Conservation (phyloP, 2,797 vertebrate species). For the Gallinago stenura region DNA sequence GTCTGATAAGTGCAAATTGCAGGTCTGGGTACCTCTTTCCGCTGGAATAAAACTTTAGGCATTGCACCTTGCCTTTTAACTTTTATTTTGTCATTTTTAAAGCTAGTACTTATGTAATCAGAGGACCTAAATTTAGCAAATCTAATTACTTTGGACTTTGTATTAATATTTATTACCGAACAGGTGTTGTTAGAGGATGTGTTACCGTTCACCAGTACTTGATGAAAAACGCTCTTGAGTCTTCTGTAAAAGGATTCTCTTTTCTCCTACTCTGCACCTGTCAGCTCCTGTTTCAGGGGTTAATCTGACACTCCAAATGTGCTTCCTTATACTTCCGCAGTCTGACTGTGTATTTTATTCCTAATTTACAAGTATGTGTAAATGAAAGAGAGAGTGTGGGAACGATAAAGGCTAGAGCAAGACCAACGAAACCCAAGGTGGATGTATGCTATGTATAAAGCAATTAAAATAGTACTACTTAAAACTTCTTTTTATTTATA, state of each 20-base stretch:
- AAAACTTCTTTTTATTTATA: conserved; percentile 47
- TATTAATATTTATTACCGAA: conserved; percentile 42
- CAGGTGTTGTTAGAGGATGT: conserved; percentile 8
- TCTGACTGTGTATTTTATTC: neutral
- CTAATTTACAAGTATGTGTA: neutral
- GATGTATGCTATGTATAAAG: neutral
- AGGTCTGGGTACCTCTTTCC: neutral
- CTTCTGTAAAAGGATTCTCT: neutral
- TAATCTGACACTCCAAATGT: neutral
- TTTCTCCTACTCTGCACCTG: conserved; percentile 47
- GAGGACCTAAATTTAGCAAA: conserved; percentile 6
- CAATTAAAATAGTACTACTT: neutral
- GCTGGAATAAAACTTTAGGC: neutral
- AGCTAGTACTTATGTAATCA: neutral
- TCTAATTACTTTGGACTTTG: neutral
- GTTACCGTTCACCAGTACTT: neutral
- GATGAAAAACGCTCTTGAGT: neutral
- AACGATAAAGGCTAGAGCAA: neutral
- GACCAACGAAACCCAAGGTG: neutral
- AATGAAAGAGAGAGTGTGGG: neutral
- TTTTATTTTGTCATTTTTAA: neutral
- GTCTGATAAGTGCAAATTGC: neutral
- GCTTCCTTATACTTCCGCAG: neutral
- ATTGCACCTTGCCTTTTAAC: neutral
- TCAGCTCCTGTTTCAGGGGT: conserved; percentile 29